Evolutionary conservation across 2,888 invertebrate genomes (phyloP).

Genomic region (Elegia similella): DNA sequence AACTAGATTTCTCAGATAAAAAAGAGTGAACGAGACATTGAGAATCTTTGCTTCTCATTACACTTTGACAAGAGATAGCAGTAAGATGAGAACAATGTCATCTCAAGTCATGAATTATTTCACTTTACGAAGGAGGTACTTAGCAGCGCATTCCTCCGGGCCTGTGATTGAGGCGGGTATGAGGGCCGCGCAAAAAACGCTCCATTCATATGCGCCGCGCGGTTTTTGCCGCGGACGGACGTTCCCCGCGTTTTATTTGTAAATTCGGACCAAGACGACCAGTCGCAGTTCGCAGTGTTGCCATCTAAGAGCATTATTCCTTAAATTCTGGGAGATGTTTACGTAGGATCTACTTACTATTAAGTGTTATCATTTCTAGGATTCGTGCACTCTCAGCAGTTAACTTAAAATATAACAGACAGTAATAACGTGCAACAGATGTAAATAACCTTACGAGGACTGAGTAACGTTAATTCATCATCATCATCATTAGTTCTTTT

Average conservation of each 20-base stretch:
- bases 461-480: too few relatives aligned
- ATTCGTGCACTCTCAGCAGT: too few relatives aligned
- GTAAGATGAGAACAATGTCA: conserved; percentile 8
- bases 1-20: too few relatives aligned
- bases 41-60: too few relatives aligned
- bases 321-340: not conserved
- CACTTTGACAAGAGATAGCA: not conserved
- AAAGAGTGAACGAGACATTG: too few relatives aligned
- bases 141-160: conserved; percentile 30
- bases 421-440: too few relatives aligned
- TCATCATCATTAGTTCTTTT: too few relatives aligned
- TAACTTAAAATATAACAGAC: too few relatives aligned
- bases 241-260: conserved; percentile 78
- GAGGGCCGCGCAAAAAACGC: conserved; percentile 58
- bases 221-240: conserved; percentile 74
- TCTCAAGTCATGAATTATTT: conserved; percentile 9
- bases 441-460: too few relatives aligned
- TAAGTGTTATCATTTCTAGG: too few relatives aligned
- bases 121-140: not conserved
- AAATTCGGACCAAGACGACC: conserved; percentile 53
- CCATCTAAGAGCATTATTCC: not conserved
- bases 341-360: too few relatives aligned
- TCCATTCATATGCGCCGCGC: conserved; percentile 77
- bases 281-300: not conserved
- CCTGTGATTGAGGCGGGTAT: conserved; percentile 52